A percentile compares a stretch with the other conserved stretches of the same genome.
Evolutionary conservation across 2,113 vertebrate species (phyloP).

Genomic region (Brachyistius frenatus): DNA sequence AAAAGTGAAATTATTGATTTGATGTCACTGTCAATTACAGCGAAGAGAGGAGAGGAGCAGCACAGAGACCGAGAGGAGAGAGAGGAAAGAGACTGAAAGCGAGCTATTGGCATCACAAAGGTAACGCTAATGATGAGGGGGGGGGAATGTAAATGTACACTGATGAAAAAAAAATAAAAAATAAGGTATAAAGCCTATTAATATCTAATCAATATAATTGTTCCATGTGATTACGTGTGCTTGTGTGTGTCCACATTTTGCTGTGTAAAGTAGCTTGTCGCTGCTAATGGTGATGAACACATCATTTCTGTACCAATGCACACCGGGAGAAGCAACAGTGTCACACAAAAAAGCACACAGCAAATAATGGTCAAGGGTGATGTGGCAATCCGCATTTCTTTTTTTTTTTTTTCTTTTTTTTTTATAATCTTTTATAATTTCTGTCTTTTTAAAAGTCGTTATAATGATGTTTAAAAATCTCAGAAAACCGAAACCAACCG

Average conservation of each 20-base stretch:
- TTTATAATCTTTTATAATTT: too few species aligned
- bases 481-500: too few species aligned
- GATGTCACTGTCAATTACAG: constrained; percentile 78
- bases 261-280: too few species aligned
- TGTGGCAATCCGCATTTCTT: too few species aligned
- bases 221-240: background rate
- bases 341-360: background rate
- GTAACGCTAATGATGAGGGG: constrained; percentile 15
- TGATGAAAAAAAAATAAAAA: background rate
- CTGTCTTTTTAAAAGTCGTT: too few species aligned
- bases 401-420: too few species aligned
- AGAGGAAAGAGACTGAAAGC: constrained; percentile 20
- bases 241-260: background rate
- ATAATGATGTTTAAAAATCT: too few species aligned
- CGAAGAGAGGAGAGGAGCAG: constrained; percentile 31
- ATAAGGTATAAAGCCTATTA: background rate
- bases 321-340: background rate
- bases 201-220: background rate
- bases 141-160: background rate
- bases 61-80: constrained; percentile 19
- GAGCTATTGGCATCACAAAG: constrained; percentile 8
- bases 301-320: background rate
- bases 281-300: background rate
- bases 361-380: background rate
- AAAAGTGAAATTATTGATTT: constrained; percentile 81